Conservation (phyloP, 2,888 invertebrate species). For the Poecilobothrus nobilitatus region DNA sequence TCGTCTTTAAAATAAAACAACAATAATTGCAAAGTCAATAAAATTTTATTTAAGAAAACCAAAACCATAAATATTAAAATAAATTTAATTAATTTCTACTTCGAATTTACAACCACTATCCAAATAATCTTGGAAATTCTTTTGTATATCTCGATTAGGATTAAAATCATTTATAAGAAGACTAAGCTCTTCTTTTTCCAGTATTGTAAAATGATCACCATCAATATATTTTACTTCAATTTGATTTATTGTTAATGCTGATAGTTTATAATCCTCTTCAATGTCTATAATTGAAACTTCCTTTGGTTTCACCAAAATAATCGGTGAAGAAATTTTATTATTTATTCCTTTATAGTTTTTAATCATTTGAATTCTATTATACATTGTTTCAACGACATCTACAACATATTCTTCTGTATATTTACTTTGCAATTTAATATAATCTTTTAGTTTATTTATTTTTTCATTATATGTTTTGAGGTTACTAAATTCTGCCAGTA, state of each 20-base stretch:
- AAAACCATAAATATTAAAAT: no score
- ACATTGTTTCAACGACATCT: constrained; percentile 43
- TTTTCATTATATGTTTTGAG: constrained; percentile 52
- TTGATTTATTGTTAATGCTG: constrained; percentile 49
- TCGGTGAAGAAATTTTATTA: constrained; percentile 47
- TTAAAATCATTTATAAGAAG: constrained; percentile 52
- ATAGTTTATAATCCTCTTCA: constrained; percentile 59
- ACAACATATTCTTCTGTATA: constrained; percentile 44
- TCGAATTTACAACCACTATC: constrained; percentile 17
- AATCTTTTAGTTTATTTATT: constrained; percentile 46
- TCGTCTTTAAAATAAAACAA: no score
- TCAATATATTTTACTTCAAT: constrained; percentile 57
- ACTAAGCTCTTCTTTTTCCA: constrained; percentile 56
- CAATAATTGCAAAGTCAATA: no score
- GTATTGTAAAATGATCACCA: constrained; percentile 62
- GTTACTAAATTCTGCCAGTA: constrained; percentile 44
- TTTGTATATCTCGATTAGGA: constrained; percentile 35
- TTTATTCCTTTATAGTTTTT: constrained; percentile 44
- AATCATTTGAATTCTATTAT: constrained; percentile 50
- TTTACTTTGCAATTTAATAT: constrained; percentile 38
- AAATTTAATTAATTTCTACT: background rate
- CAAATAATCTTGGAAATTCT: constrained; percentile 35
- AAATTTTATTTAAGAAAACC: no score
- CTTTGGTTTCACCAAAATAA: constrained; percentile 56
- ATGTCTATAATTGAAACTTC: constrained; percentile 47